A percentile compares a stretch with the other conserved stretches of the same genome.
Conservation (phyloP, 2,888 invertebrate genomes). For the Diplolepis rosae region DNA sequence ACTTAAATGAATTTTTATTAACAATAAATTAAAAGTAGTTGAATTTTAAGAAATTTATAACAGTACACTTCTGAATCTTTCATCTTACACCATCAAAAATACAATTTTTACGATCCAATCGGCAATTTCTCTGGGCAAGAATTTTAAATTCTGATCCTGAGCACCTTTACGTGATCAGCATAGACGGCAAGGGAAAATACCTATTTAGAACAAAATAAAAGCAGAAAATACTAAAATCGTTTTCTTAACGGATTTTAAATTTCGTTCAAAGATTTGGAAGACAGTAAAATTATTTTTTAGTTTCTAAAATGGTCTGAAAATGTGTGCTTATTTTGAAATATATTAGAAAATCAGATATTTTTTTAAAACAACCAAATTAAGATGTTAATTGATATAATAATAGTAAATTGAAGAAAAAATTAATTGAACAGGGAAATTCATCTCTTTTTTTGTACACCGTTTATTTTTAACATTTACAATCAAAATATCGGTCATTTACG, state of each 20-base stretch:
- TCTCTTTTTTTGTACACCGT: constrained; percentile 67
- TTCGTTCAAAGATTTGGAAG: no score
- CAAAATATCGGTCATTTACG: constrained; percentile 66
- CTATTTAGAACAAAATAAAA: background rate
- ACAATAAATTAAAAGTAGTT: no score
- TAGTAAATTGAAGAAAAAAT: background rate
- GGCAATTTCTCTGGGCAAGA: background rate
- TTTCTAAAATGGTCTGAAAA: no score
- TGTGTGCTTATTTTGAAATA: no score
- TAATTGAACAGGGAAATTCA: background rate
- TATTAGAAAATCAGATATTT: no score
- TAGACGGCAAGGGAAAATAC: background rate
- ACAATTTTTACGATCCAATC: background rate
- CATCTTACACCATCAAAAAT: background rate
- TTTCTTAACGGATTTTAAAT: background rate
- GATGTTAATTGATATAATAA: background rate
- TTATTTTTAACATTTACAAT: constrained; percentile 74
- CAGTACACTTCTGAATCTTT: background rate
- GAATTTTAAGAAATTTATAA: no score
- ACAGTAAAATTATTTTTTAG: no score
- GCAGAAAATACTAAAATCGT: background rate
- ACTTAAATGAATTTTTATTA: no score
- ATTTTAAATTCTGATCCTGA: background rate
- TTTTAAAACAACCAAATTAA: no score
- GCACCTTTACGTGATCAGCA: constrained; percentile 46